These are phyloP conservation scores for Enteromius argenteus DNA, from an alignment of 2,797 vertebrate genomes.

Conservation along the genomic window DNA sequence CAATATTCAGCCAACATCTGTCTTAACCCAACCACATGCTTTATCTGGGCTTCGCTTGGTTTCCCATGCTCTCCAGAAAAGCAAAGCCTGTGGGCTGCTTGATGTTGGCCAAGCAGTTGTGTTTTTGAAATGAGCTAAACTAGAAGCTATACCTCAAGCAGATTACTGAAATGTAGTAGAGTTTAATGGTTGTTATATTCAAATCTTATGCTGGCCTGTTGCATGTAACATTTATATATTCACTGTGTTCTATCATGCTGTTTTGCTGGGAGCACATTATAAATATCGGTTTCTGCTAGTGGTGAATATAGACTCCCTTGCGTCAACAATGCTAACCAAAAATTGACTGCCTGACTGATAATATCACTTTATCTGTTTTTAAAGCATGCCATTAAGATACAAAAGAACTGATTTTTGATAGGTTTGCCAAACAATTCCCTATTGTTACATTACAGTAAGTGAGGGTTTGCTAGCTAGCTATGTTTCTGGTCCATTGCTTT, in stretches of 20 bases:
- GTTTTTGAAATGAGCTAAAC: slow-evolving; percentile 49
- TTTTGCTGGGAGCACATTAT: slow-evolving; percentile 11
- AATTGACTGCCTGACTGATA: neutral
- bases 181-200: neutral
- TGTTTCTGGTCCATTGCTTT: neutral
- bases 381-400: neutral
- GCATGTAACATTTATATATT: neutral
- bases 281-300: slow-evolving; percentile 10
- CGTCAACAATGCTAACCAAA: slow-evolving; percentile 11
- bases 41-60: slow-evolving; percentile 48
- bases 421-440: neutral
- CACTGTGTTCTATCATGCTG: slow-evolving; percentile 15
- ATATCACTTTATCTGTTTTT: neutral
- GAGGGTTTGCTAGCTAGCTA: neutral
- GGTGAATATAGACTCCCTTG: neutral
- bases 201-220: neutral
- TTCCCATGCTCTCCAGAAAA: slow-evolving; percentile 54
- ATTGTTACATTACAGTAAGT: neutral
- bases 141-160: slow-evolving; percentile 48
- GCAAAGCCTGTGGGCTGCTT: slow-evolving; percentile 55
- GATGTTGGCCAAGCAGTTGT: slow-evolving; percentile 51
- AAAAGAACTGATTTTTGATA: neutral
- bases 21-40: slow-evolving; percentile 53
- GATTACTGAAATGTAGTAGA: slow-evolving; percentile 14
- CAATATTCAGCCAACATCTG: slow-evolving; percentile 46